Conservation (phyloP, 1,140 invertebrate genomes). For the Orussus abietinus region DNA sequence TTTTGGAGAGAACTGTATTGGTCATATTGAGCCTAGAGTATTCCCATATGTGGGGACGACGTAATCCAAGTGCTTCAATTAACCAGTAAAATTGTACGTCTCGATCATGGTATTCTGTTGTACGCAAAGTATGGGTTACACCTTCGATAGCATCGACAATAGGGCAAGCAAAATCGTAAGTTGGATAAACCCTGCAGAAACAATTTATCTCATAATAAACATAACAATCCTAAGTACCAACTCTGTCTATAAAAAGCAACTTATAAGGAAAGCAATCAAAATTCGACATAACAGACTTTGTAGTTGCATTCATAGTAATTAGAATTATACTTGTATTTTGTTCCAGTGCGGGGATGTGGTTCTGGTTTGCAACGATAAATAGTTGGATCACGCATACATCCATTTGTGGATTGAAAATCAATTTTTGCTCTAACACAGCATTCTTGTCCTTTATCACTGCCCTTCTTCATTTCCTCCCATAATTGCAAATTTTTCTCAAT, state of each 20-base stretch:
- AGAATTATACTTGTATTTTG: slow-evolving; percentile 85
- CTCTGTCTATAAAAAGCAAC: slow-evolving; percentile 27
- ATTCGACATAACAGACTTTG: slow-evolving; percentile 8
- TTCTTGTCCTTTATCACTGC: slow-evolving; percentile 70
- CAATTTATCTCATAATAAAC: slow-evolving; percentile 17
- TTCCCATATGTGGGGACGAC: slow-evolving; percentile 93
- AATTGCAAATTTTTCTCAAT: slow-evolving; percentile 82
- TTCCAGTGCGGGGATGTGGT: slow-evolving; percentile 86
- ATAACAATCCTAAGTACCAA: no score
- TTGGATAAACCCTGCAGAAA: slow-evolving; percentile 89
- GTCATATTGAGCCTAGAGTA: slow-evolving; percentile 94
- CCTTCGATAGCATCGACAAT: slow-evolving; percentile 97
- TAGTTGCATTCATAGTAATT: not conserved
- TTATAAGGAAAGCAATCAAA: slow-evolving; percentile 23
- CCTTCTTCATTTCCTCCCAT: slow-evolving; percentile 96
- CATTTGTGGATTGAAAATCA: slow-evolving; percentile 94
- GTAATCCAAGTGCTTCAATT: slow-evolving; percentile 77
- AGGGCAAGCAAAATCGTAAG: slow-evolving; percentile 99
- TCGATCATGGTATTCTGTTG: slow-evolving; percentile 97
- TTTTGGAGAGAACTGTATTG: slow-evolving; percentile 95
- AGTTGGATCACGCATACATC: slow-evolving; percentile 97
- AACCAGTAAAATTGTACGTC: slow-evolving; percentile 99
- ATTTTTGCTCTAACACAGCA: slow-evolving; percentile 97
- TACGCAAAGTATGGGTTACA: slow-evolving; percentile 95
- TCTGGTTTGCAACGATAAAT: slow-evolving; percentile 99